phyloP scores from a whole-genome alignment of 2,797 vertebrate species.

The Enteromius mattozi region DNA sequence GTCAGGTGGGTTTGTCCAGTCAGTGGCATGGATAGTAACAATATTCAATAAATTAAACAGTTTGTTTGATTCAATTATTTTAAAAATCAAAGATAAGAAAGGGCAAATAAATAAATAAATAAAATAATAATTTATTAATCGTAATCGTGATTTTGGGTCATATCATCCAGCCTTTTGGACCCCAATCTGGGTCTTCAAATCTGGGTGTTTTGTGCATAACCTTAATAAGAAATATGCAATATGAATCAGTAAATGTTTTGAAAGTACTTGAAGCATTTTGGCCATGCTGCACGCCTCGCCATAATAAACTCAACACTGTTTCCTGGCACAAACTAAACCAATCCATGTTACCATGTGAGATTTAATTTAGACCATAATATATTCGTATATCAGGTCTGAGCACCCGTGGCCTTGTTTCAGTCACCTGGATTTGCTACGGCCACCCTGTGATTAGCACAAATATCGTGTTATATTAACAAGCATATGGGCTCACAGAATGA shows the following conservation, averaged over 20 bases:
- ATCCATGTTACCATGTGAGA: conserved; percentile 4
- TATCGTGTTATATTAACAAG: conserved; percentile 56
- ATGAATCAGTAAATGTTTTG: not conserved
- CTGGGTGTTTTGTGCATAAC: not conserved
- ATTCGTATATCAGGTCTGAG: not conserved
- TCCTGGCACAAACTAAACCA: not conserved
- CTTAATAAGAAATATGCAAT: not conserved
- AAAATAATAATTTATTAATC: too few relatives aligned
- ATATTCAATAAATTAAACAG: too few relatives aligned
- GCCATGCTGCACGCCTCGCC: not conserved
- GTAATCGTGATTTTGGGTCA: not conserved
- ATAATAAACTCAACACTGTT: not conserved
- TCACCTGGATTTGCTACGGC: conserved; percentile 40
- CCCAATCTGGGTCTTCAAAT: not conserved
- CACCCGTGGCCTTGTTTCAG: conserved; percentile 44
- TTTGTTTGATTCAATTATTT: too few relatives aligned
- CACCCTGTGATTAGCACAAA: conserved; percentile 43
- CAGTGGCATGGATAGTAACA: too few relatives aligned
- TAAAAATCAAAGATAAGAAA: too few relatives aligned
- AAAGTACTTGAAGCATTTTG: not conserved
- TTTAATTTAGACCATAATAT: not conserved
- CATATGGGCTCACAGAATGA: conserved; percentile 60
- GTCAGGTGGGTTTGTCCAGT: too few relatives aligned
- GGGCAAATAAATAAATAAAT: too few relatives aligned
- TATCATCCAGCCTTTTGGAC: not conserved